These are phyloP conservation scores for Pygoscelis adeliae DNA, from an alignment of 2,113 vertebrate genomes.

Conservation along the genomic window DNA sequence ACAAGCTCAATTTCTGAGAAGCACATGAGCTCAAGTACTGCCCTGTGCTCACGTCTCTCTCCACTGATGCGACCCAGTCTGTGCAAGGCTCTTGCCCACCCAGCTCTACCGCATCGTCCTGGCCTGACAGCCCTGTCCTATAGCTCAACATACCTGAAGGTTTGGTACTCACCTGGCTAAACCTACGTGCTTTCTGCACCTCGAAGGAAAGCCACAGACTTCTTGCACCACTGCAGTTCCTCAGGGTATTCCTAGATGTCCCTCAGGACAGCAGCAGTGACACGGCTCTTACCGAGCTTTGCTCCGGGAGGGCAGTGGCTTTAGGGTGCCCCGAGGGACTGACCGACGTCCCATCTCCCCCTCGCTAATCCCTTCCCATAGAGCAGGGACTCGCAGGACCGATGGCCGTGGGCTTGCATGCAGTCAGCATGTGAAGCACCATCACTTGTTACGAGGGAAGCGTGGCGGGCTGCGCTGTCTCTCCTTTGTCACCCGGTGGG, in stretches of 20 bases:
- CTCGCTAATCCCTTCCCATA: fast-evolving
- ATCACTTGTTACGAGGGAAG: fast-evolving
- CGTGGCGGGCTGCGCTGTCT: fast-evolving
- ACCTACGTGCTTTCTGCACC: fast-evolving
- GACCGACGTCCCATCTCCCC: neutral
- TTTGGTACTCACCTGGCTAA: neutral
- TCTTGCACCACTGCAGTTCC: fast-evolving
- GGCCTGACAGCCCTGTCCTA: neutral
- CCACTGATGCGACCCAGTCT: fast-evolving
- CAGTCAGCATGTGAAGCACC: neutral
- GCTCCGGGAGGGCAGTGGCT: neutral
- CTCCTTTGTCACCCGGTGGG: neutral
- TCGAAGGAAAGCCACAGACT: neutral
- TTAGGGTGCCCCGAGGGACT: neutral
- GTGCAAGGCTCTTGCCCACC: neutral
- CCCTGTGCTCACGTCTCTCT: fast-evolving
- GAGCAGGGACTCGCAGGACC: too few relatives aligned
- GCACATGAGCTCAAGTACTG: fast-evolving
- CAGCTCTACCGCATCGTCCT: fast-evolving
- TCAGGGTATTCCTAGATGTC: neutral
- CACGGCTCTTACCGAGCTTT: neutral
- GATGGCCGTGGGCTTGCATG: fast-evolving
- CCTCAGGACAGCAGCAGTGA: neutral
- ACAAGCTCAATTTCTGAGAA: neutral
- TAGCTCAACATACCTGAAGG: fast-evolving